Conservation (phyloP, 92 coral and sea anemone genomes). For the Montipora capitata region DNA sequence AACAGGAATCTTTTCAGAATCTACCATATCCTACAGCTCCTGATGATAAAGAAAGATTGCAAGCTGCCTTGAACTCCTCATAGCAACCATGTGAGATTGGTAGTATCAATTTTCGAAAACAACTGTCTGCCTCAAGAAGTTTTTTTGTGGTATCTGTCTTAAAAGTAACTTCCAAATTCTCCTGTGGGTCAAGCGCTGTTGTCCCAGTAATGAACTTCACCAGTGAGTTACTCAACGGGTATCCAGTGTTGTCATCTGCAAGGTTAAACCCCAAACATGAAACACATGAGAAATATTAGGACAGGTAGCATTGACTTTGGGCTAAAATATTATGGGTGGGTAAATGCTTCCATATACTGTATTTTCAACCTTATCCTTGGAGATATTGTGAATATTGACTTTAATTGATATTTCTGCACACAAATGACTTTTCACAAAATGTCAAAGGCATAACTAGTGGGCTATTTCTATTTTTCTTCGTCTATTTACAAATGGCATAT, state of each 20-base stretch:
- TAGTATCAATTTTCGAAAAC: slow-evolving; percentile 39
- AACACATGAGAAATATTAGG: no score
- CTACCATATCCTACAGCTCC: slow-evolving; percentile 52
- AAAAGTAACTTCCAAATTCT: slow-evolving; percentile 38
- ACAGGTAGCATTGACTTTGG: no score
- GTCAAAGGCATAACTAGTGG: background rate
- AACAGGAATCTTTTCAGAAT: slow-evolving; percentile 45
- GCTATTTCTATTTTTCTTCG: background rate
- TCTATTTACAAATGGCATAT: slow-evolving; percentile 29
- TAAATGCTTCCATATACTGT: background rate
- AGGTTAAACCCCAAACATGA: slow-evolving; percentile 28
- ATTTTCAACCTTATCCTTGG: slow-evolving; percentile 5
- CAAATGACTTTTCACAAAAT: slow-evolving; percentile 7
- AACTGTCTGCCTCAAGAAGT: slow-evolving; percentile 55
- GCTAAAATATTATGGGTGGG: no score
- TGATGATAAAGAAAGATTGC: slow-evolving; percentile 33
- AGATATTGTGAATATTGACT: slow-evolving; percentile 14
- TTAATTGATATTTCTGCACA: background rate
- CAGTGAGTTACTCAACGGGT: slow-evolving; percentile 43
- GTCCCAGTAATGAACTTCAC: slow-evolving; percentile 60
- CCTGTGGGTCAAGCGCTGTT: slow-evolving; percentile 35
- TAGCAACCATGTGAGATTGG: slow-evolving; percentile 62
- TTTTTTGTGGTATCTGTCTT: slow-evolving; percentile 20
- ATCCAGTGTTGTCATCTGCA: slow-evolving; percentile 24
- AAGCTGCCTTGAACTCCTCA: slow-evolving; percentile 64